Evolutionary conservation across 1,140 invertebrate genomes (phyloP), one percentile per base, ranked within the genome.

Genomic region (Musca domestica): DNA sequence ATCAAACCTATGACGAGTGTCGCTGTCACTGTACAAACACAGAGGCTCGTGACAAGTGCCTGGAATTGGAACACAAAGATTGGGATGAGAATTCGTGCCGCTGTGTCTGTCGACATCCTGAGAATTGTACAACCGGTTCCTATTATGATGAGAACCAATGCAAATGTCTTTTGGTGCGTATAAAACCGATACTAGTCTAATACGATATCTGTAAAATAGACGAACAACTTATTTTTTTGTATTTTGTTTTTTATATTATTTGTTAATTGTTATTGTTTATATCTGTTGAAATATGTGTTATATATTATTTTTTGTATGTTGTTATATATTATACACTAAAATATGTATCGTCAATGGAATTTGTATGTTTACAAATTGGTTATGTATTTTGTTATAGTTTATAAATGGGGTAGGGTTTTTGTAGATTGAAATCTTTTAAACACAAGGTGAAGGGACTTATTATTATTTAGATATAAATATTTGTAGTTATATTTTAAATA

Each of bases 51-150:
- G 73, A 82, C 10, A 88, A 88, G 67, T 91, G 89, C 72, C 70
- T 75, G 23, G 73, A 81, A 68, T 56, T 73, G 67, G 75, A 76
- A 0, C 83, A 74, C n/a, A 88, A 88, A 74, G 74, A 86, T 14
- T 91, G 89, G 89, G 85, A 90, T 72, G 78, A 84, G 7, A 75
- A 84, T 19, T 76, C 74, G 1, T 91, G 89, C 72, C 71, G 73
- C 19, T 91, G 89, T 68, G 76, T 81, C 61, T 90, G 89, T 71
- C 79, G 85, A 46, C 81, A 85, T 23, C 72, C 77, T 2, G 72
- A 81, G 27, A 81, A 83, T 12, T 91, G 89, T 74, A 85, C 84
- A 19, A 87, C 85, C 10, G 88, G 88, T 20, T 86, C 80, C 47
- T 77, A 77, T 68, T 90, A 87, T 74, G 85, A 89, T 71, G 80